Conservation (phyloP, 1,140 invertebrate species). For the Microplitis mediator region DNA sequence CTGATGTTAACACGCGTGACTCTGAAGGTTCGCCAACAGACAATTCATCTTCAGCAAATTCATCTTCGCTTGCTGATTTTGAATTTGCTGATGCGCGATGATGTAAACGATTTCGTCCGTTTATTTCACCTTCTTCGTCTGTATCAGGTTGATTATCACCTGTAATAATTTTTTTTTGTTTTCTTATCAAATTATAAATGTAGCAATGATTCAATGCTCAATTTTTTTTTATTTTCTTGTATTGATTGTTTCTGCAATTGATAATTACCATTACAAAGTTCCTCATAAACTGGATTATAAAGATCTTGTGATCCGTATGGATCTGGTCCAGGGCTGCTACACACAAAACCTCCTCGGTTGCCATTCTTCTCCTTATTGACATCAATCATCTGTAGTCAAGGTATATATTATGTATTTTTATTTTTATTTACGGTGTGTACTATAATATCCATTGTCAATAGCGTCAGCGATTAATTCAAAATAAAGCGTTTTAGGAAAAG, state of each 20-base stretch:
- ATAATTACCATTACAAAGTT: constrained; percentile 66
- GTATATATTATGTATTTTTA: constrained; percentile 22
- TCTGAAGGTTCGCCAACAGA: constrained; percentile 63
- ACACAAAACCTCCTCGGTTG: constrained; percentile 64
- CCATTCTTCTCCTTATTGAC: constrained; percentile 53
- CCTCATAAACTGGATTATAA: constrained; percentile 75
- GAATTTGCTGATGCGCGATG: constrained; percentile 48
- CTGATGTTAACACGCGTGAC: constrained; percentile 60
- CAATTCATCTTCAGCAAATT: constrained; percentile 73
- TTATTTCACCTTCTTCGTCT: constrained; percentile 67
- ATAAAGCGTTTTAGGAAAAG: too few species aligned
- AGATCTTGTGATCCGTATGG: constrained; percentile 71
- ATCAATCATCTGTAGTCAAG: constrained; percentile 70
- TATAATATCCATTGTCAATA: too few species aligned
- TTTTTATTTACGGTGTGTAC: not conserved
- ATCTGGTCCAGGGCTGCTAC: constrained; percentile 72
- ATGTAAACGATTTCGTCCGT: constrained; percentile 49
- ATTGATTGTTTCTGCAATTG: not conserved
- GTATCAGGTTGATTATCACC: constrained; percentile 55
- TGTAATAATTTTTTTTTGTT: constrained; percentile 26
- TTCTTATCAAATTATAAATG: not conserved
- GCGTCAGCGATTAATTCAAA: too few species aligned
- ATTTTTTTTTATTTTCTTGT: not conserved
- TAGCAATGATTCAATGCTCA: not conserved
- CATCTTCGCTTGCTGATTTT: constrained; percentile 69